Evolutionary conservation across 1,140 invertebrate genomes (phyloP).

Genomic region (Dinoponera quadriceps): DNA sequence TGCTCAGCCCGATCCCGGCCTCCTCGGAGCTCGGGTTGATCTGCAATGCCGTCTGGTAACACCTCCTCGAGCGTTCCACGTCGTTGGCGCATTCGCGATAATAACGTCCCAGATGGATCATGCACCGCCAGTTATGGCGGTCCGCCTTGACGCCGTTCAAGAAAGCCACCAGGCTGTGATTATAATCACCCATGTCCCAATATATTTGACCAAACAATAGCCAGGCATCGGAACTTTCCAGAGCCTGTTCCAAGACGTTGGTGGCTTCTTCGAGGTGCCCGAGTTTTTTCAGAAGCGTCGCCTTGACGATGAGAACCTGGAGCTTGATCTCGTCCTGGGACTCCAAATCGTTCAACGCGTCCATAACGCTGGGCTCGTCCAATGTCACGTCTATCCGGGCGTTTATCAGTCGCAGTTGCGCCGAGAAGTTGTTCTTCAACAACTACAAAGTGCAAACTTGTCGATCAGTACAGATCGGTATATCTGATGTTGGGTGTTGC

Average conservation of each 20-base stretch:
- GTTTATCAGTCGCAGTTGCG: conserved; percentile 68
- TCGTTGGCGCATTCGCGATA: conserved; percentile 88
- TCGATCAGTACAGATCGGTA: conserved; percentile 29
- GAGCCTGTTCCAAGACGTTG: conserved; percentile 83
- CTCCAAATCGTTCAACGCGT: conserved; percentile 78
- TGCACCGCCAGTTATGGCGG: conserved; percentile 90
- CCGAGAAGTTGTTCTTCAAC: conserved; percentile 73
- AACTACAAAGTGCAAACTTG: conserved; percentile 75
- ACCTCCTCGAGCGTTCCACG: conserved; percentile 90
- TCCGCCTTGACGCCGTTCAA: conserved; percentile 91
- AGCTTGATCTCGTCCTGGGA: conserved; percentile 72
- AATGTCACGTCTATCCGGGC: conserved; percentile 79
- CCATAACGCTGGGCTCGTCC: conserved; percentile 71
- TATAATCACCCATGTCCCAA: conserved; percentile 88
- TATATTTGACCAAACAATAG: conserved; percentile 89
- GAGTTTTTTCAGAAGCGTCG: conserved; percentile 82
- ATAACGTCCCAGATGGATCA: conserved; percentile 91
- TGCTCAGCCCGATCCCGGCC: conserved; percentile 91
- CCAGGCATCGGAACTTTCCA: conserved; percentile 86
- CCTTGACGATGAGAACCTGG: conserved; percentile 76
- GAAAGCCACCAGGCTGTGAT: conserved; percentile 88
- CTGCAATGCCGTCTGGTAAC: conserved; percentile 93
- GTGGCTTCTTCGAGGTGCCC: conserved; percentile 86
- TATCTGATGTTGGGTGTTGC: neutral
- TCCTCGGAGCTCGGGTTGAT: conserved; percentile 89